Evolutionary conservation across 2,113 vertebrate species (phyloP), one percentile per base, ranked within the genome.

Genomic region (Atherinomorus stipes): DNA sequence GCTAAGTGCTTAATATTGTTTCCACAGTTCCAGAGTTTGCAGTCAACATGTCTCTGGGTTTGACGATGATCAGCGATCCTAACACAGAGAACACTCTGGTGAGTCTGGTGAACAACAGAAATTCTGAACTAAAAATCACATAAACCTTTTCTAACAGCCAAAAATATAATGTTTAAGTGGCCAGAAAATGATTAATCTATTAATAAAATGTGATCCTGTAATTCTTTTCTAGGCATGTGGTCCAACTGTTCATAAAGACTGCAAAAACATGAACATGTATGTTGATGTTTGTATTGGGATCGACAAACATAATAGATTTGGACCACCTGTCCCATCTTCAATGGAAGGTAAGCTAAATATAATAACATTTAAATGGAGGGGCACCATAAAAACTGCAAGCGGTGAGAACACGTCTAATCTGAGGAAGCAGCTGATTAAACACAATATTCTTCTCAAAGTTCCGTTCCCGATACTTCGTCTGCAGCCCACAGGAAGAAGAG

Each of bases 181-280:
- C 38, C 25, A 19, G 2, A 10, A 40, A 71, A 12, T 50, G 26
- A n/a, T n/a, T n/a, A n/a, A n/a, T n/a, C n/a, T n/a, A 51, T 58
- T 12, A 40, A 18, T 4, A 11, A 31, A 21, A 1, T 37, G 13
- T 45, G 2, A 28, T 3, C 15, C 6, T 63, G 3, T 15, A n/a
- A 9, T 31, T 13, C 4, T 52, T n/a, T 53, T 75, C n/a, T 26
- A 94, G 94, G 84, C 63, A 3, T 94, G 94, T 78, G 93, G 91
- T 13, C 90, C 94, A 47, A 94, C 91, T n/a, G 89, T 93, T 67
- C 87, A 91, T 15, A 92, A 82, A 38, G 87, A 89, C 7, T 94
- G 92, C 61, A 47, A 8, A 69, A 78, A 70, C 22, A 84, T 91
- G 71, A 94, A 91, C 53, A 83, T 84, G 60, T 93, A 90, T 80